Evolutionary conservation across 2,888 invertebrate genomes (phyloP).

Genomic region (Limenitis camilla): DNA sequence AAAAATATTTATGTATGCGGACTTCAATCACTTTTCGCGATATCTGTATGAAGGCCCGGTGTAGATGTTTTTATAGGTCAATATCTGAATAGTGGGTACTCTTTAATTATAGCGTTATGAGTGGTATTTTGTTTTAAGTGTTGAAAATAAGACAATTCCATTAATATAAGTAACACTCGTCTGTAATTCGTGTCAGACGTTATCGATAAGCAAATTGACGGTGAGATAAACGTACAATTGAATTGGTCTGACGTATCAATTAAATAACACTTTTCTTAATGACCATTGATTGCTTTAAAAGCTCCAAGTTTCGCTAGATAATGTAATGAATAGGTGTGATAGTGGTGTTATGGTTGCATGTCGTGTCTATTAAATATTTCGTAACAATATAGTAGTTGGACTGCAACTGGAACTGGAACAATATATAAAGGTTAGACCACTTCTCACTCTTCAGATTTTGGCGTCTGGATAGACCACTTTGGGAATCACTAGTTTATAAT

Average conservation of each 20-base stretch:
- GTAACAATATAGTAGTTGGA: constrained; percentile 1
- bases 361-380: background rate
- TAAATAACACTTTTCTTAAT: constrained; percentile 60
- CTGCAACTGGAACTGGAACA: background rate
- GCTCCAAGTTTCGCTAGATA: constrained; percentile 35
- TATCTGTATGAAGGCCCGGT: too few species aligned
- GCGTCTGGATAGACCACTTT: too few species aligned
- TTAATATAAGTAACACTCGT: background rate
- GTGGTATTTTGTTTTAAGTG: too few species aligned
- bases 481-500: too few species aligned
- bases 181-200: constrained; percentile 3
- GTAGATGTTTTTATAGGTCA: too few species aligned
- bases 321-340: constrained; percentile 19
- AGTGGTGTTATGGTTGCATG: constrained; percentile 1
- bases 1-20: too few species aligned
- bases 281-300: constrained; percentile 58
- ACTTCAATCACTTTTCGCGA: too few species aligned
- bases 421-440: too few species aligned
- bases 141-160: background rate
- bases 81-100: too few species aligned
- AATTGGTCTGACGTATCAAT: constrained; percentile 59
- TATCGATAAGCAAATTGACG: constrained; percentile 20
- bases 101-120: too few species aligned
- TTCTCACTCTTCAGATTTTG: too few species aligned
- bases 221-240: constrained; percentile 45